Conservation (phyloP, 2,888 invertebrate genomes). For the Leptinotarsa tumamoca region DNA sequence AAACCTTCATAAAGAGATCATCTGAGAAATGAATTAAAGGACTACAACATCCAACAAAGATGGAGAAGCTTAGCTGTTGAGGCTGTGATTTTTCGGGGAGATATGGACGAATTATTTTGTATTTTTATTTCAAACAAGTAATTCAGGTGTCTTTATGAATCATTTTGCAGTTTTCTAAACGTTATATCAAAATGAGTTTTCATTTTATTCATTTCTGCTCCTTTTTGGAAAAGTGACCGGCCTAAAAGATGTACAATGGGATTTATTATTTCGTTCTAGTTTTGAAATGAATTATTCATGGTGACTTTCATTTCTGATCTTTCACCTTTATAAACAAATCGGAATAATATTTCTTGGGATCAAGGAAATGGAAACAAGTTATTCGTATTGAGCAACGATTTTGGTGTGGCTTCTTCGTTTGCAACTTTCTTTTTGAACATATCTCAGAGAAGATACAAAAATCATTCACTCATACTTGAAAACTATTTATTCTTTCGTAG, state of each 20-base stretch:
- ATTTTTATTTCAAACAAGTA: too few relatives aligned
- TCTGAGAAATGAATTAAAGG: too few relatives aligned
- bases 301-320: slow-evolving; percentile 17
- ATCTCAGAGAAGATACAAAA: too few relatives aligned
- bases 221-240: neutral
- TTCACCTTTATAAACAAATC: slow-evolving; percentile 15
- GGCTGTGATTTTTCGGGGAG: too few relatives aligned
- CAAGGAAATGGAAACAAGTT: slow-evolving; percentile 10
- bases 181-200: neutral
- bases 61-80: too few relatives aligned
- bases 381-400: slow-evolving; percentile 15
- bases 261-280: slow-evolving; percentile 35
- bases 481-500: too few relatives aligned
- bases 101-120: too few relatives aligned
- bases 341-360: slow-evolving; percentile 10
- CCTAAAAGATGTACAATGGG: slow-evolving; percentile 21
- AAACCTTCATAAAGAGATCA: too few relatives aligned
- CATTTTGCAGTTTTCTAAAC: too few relatives aligned
- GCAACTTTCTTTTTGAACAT: neutral
- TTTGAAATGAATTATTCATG: slow-evolving; percentile 42
- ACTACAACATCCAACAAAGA: too few relatives aligned
- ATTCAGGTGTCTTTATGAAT: too few relatives aligned
- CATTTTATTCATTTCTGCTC: neutral
- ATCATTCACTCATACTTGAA: too few relatives aligned
- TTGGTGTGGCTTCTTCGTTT: neutral